These are phyloP conservation scores for Drosophila ogumai DNA, from an alignment of 1,140 invertebrate genomes.

Conservation along the genomic window DNA sequence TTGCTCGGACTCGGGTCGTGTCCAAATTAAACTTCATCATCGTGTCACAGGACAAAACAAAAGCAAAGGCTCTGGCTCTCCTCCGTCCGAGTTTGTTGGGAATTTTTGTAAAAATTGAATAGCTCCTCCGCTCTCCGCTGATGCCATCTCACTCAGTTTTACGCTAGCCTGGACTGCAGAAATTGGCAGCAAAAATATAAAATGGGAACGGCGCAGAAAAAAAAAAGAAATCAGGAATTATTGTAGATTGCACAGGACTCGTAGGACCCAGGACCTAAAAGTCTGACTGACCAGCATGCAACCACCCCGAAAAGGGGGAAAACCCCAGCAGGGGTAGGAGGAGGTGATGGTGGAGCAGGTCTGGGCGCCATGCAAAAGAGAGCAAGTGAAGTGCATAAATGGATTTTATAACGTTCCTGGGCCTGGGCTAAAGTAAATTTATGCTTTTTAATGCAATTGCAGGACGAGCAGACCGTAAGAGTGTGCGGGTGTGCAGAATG, in stretches of 20 bases:
- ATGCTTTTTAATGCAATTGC: constrained; percentile 84
- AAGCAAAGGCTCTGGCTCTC: constrained; percentile 14
- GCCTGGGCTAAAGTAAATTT: constrained; percentile 81
- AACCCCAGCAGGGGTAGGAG: not conserved
- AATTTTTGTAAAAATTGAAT: constrained; percentile 78
- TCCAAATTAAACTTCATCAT: constrained; percentile 83
- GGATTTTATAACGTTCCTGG: constrained; percentile 78
- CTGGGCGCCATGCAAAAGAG: constrained; percentile 43
- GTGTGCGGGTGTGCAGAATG: constrained; percentile 48
- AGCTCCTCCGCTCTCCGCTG: constrained; percentile 19
- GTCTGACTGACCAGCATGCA: constrained; percentile 73
- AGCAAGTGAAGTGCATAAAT: constrained; percentile 83
- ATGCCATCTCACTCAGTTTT: constrained; percentile 24
- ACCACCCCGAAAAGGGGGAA: constrained; percentile 49
- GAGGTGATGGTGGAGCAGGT: not conserved
- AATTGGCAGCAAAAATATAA: constrained; percentile 73
- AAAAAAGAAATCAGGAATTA: constrained; percentile 83
- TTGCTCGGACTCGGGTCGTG: constrained; percentile 68
- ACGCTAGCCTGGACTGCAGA: constrained; percentile 64
- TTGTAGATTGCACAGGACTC: constrained; percentile 73
- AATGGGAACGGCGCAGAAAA: constrained; percentile 58
- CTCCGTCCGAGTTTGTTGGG: constrained; percentile 38
- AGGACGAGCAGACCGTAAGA: constrained; percentile 80
- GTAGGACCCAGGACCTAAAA: constrained; percentile 29
- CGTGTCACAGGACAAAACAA: constrained; percentile 59